Percentiles rank a stretch among this genome's conserved stretches.
Conservation (phyloP, 2,797 vertebrate species). For the Macroramphosus scolopax region DNA sequence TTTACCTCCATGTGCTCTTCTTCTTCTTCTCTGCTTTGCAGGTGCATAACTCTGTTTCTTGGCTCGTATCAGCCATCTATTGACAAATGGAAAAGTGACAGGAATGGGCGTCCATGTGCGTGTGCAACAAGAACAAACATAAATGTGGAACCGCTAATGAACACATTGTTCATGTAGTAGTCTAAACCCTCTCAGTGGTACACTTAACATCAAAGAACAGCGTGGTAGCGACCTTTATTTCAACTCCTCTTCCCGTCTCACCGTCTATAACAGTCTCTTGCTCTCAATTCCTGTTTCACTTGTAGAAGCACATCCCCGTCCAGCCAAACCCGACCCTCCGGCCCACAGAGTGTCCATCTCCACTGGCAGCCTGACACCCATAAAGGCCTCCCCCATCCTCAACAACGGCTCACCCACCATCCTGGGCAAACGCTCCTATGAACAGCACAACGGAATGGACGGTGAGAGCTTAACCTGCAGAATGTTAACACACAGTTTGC, state of each 20-base stretch:
- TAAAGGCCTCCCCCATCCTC: conserved; percentile 90
- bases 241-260: too few relatives aligned
- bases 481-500: too few relatives aligned
- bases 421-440: conserved; percentile 93
- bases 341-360: conserved; percentile 81
- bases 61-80: not conserved
- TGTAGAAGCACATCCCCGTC: conserved; percentile 92
- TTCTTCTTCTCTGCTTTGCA: too few relatives aligned
- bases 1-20: too few relatives aligned
- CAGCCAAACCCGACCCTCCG: conserved; percentile 84
- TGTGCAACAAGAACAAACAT: not conserved
- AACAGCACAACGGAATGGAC: conserved; percentile 96
- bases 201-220: too few relatives aligned
- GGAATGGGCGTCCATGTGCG: not conserved
- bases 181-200: too few relatives aligned
- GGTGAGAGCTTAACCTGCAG: conserved; percentile 70
- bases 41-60: not conserved
- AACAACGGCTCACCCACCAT: conserved; percentile 98
- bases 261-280: not conserved
- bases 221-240: too few relatives aligned
- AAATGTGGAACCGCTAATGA: too few relatives aligned
- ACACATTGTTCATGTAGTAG: too few relatives aligned
- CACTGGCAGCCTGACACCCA: conserved; percentile 87
- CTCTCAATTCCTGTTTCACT: not conserved
- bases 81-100: not conserved